These are phyloP conservation scores for Pteruthius melanotis DNA, from an alignment of 2,113 vertebrate genomes.

Conservation along the genomic window DNA sequence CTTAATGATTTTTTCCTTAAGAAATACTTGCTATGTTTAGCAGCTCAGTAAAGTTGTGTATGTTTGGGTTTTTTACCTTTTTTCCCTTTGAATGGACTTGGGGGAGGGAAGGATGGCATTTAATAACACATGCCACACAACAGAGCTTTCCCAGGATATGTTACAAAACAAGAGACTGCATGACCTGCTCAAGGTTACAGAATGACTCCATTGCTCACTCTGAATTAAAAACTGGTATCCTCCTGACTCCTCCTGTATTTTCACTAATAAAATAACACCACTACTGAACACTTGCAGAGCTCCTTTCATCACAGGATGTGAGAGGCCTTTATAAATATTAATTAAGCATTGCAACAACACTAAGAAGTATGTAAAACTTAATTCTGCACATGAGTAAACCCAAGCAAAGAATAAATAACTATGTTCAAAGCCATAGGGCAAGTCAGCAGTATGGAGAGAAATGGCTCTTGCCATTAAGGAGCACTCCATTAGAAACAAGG, in stretches of 20 bases:
- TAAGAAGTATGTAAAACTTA: constrained; percentile 26
- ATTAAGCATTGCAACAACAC: constrained; percentile 41
- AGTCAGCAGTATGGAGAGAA: not conserved
- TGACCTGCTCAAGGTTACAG: constrained; percentile 43
- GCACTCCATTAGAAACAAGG: not conserved
- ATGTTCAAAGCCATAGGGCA: not conserved
- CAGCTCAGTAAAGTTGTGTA: not conserved
- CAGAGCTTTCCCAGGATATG: constrained; percentile 2
- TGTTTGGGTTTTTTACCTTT: not conserved
- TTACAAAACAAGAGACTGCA: not conserved
- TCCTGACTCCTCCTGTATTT: constrained; percentile 33
- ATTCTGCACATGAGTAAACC: constrained; percentile 50
- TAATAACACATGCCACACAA: not conserved
- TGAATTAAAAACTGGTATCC: constrained; percentile 27
- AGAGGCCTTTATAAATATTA: constrained; percentile 48
- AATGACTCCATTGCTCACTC: constrained; percentile 19
- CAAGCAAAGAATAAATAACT: constrained; percentile 34
- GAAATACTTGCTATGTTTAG: not conserved
- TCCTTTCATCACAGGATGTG: constrained; percentile 52
- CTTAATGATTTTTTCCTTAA: not conserved
- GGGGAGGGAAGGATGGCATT: not conserved
- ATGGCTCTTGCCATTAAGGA: not conserved
- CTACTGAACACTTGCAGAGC: not conserved
- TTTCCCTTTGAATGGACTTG: not conserved
- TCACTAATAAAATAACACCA: constrained; percentile 42